Percentiles rank a stretch among this genome's conserved stretches.
Conservation (phyloP, 1,140 invertebrate species). For the Drosophila dunni region DNA sequence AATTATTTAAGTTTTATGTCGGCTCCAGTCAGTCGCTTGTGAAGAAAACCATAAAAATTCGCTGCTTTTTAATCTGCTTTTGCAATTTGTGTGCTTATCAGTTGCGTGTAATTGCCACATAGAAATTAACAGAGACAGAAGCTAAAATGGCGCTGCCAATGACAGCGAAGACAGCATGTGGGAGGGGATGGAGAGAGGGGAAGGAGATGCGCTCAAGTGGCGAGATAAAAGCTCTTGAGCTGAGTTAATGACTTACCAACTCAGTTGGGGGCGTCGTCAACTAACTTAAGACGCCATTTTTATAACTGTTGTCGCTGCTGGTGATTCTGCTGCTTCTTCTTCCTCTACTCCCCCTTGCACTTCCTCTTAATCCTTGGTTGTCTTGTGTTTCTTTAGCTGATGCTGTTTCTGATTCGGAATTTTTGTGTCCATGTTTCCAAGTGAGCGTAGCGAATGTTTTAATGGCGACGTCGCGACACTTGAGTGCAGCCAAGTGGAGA, state of each 20-base stretch:
- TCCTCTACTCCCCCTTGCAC: background rate
- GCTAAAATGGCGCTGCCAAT: slow-evolving; percentile 73
- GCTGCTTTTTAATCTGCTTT: slow-evolving; percentile 64
- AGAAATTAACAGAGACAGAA: slow-evolving; percentile 68
- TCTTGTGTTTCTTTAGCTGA: slow-evolving; percentile 14
- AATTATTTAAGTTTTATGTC: slow-evolving; percentile 62
- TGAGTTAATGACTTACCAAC: slow-evolving; percentile 76
- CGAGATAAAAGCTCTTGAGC: slow-evolving; percentile 79
- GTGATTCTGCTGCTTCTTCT: background rate
- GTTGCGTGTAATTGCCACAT: slow-evolving; percentile 76
- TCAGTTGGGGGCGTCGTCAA: slow-evolving; percentile 51
- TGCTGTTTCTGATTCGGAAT: slow-evolving; percentile 37
- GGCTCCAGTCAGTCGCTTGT: slow-evolving; percentile 59
- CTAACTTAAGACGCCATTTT: slow-evolving; percentile 80
- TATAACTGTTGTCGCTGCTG: slow-evolving; percentile 30
- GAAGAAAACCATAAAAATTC: slow-evolving; percentile 54
- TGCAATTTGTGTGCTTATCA: slow-evolving; percentile 65
- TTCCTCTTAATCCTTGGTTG: background rate
- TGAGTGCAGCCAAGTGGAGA: slow-evolving; percentile 64
- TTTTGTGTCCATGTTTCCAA: slow-evolving; percentile 67
- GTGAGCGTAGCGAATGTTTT: slow-evolving; percentile 76
- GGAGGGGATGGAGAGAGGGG: slow-evolving; percentile 4
- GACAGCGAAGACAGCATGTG: slow-evolving; percentile 18
- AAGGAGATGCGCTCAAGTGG: slow-evolving; percentile 69
- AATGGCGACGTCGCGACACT: slow-evolving; percentile 77